phyloP scores from a whole-genome alignment of 1,140 invertebrate genomes.

The Delia radicum region DNA sequence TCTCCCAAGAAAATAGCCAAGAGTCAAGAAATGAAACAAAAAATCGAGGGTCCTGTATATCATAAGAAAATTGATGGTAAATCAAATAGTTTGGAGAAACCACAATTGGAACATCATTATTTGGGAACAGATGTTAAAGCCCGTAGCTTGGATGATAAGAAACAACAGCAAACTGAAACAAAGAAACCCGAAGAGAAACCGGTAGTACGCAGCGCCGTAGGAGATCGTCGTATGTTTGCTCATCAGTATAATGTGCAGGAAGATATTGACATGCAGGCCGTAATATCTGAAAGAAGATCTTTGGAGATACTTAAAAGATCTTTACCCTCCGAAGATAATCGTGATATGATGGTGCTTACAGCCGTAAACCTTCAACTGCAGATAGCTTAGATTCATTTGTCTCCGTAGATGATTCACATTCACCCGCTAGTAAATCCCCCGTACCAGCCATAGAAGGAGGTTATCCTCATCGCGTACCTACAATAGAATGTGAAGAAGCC shows the following conservation, averaged over 20 bases:
- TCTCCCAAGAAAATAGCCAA: conserved; percentile 63
- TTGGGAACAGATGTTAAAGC: conserved; percentile 62
- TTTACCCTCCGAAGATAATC: conserved; percentile 48
- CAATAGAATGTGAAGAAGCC: conserved; percentile 53
- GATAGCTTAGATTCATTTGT: conserved; percentile 62
- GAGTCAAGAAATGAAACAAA: conserved; percentile 64
- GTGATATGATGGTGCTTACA: conserved; percentile 49
- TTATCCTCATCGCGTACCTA: conserved; percentile 50
- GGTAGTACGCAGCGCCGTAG: conserved; percentile 40
- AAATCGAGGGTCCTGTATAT: conserved; percentile 63
- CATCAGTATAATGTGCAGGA: conserved; percentile 52
- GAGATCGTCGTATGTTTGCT: conserved; percentile 52
- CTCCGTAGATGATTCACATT: conserved; percentile 48
- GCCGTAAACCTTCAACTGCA: conserved; percentile 60
- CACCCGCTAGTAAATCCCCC: conserved; percentile 46
- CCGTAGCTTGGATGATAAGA: conserved; percentile 61
- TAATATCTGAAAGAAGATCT: conserved; percentile 63
- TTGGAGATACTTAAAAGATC: conserved; percentile 58
- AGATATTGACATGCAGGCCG: conserved; percentile 63
- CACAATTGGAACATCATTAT: conserved; percentile 50
- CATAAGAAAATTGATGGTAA: conserved; percentile 60
- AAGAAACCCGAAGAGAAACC: conserved; percentile 47
- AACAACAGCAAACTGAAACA: conserved; percentile 33
- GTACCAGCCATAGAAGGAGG: conserved; percentile 34
- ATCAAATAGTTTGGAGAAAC: conserved; percentile 62